These are phyloP conservation scores for Latrodectus hesperus DNA, from an alignment of 2,888 invertebrate genomes.

Conservation along the genomic window DNA sequence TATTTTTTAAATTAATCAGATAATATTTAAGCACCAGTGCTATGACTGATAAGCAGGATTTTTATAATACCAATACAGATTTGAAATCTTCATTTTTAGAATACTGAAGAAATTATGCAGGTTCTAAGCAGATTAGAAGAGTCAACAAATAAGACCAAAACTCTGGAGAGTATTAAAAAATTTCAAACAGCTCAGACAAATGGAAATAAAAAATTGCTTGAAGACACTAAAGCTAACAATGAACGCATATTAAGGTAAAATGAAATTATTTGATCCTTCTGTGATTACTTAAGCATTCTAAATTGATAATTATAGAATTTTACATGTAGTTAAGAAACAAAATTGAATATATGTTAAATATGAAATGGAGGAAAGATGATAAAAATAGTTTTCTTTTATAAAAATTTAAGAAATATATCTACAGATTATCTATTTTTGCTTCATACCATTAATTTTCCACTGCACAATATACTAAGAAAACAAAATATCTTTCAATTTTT, in stretches of 20 bases:
- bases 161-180: constrained; percentile 22
- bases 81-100: constrained; percentile 6
- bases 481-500: too few relatives aligned
- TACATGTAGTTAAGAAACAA: too few relatives aligned
- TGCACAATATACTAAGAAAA: too few relatives aligned
- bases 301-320: too few relatives aligned
- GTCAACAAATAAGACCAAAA: constrained; percentile 7
- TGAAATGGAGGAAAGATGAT: too few relatives aligned
- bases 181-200: constrained; percentile 17
- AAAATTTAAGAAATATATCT: too few relatives aligned
- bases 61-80: background rate
- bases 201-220: constrained; percentile 15
- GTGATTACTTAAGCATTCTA: too few relatives aligned
- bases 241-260: constrained; percentile 23
- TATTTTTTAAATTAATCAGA: too few relatives aligned
- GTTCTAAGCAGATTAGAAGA: constrained; percentile 10
- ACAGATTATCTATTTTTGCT: too few relatives aligned
- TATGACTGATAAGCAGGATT: background rate
- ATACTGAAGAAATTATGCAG: constrained; percentile 12
- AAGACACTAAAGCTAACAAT: constrained; percentile 12
- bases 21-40: background rate
- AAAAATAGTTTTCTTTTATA: too few relatives aligned
- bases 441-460: too few relatives aligned
- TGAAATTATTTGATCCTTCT: background rate
- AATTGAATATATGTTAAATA: too few relatives aligned